Percentiles rank a stretch among this genome's conserved stretches.
phyloP scores from a whole-genome alignment of 2,797 vertebrate species.

The Pantherophis alleghaniensis region DNA sequence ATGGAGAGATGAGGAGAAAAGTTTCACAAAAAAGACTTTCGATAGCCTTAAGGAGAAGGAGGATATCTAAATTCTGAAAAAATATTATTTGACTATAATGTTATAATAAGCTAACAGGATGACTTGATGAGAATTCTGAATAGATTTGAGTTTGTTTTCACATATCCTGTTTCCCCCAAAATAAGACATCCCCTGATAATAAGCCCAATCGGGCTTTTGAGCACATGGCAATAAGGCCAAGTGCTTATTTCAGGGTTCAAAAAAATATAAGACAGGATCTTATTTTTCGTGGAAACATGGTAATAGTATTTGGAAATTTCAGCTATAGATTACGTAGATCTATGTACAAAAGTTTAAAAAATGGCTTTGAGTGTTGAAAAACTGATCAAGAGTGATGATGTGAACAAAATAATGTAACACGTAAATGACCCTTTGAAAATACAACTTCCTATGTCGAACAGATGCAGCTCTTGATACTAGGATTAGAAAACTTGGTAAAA shows the following conservation, averaged over 20 bases:
- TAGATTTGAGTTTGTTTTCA: background rate
- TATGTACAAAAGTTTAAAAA: background rate
- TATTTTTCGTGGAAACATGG: no score
- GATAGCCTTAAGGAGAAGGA: background rate
- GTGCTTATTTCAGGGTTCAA: no score
- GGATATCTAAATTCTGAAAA: background rate
- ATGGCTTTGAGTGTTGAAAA: background rate
- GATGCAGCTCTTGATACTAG: background rate
- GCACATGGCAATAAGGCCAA: no score
- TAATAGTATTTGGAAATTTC: background rate
- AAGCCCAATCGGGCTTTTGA: no score
- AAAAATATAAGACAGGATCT: no score
- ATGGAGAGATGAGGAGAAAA: background rate
- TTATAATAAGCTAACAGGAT: background rate
- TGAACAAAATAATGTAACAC: background rate
- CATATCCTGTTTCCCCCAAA: no score
- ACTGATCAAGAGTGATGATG: rapidly evolving
- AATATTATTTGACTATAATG: background rate
- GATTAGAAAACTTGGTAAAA: background rate
- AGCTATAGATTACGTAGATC: background rate
- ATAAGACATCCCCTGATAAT: no score
- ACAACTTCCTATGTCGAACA: background rate
- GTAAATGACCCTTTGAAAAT: background rate
- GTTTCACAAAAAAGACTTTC: background rate
- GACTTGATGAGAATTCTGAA: background rate